Percentiles rank a stretch among this genome's conserved stretches.
These are phyloP conservation scores for Cyprinodon variegatus DNA, from an alignment of 2,113 vertebrate genomes.

Conservation along the genomic window DNA sequence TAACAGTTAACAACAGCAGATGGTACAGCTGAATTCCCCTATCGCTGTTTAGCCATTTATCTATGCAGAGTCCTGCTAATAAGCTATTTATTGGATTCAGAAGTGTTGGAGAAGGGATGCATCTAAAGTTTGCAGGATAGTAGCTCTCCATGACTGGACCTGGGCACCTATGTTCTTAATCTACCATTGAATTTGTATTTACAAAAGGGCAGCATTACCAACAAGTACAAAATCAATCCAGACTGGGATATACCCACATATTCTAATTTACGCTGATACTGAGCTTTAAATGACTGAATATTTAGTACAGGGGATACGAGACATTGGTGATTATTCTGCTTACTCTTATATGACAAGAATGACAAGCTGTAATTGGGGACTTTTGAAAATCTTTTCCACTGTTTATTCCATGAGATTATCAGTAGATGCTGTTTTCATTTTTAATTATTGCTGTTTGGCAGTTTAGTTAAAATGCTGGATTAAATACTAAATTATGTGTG, in stretches of 20 bases:
- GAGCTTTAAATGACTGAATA: background rate
- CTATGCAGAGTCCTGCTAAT: too few species aligned
- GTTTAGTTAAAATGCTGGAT: too few species aligned
- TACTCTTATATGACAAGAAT: background rate
- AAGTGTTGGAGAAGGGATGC: too few species aligned
- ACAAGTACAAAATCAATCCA: background rate
- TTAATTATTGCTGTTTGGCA: too few species aligned
- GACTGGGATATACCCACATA: background rate
- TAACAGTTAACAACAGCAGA: background rate
- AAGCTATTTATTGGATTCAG: too few species aligned
- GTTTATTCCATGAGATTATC: background rate
- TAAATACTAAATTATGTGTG: too few species aligned
- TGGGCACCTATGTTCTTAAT: background rate
- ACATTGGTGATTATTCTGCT: background rate
- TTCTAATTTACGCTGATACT: background rate
- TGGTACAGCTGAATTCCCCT: too few species aligned
- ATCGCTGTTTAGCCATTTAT: too few species aligned
- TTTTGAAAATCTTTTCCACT: background rate
- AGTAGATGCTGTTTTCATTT: too few species aligned
- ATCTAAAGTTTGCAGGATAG: too few species aligned
- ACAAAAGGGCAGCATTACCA: background rate
- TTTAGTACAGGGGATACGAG: background rate
- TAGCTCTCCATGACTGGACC: too few species aligned
- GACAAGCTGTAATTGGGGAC: background rate
- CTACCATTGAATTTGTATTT: background rate